Evolutionary conservation across 2,888 invertebrate species (phyloP), one percentile per base, ranked within the genome.

Genomic region (Aleiodes testaceus): DNA sequence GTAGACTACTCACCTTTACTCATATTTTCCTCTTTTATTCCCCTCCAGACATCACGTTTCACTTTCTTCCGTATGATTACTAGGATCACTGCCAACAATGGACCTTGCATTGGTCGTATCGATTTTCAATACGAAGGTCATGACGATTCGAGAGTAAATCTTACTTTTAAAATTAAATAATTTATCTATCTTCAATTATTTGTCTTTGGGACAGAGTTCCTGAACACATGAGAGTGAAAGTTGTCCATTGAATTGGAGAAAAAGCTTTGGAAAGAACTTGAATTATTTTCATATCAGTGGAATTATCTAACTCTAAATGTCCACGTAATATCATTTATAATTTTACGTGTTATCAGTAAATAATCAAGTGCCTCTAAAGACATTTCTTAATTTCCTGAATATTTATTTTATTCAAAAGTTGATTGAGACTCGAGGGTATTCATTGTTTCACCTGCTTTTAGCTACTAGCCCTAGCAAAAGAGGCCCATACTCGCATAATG

Each of bases 141-240:
- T 55, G n/a, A 7, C 36, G 14, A 30, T 18, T 50, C 18, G 50
- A 50, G 20, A 50, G 50, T 7, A 9, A 36, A 36, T 36, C n/a
- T n/a, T n/a, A n/a, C n/a, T n/a, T n/a, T n/a, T n/a, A n/a, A n/a
- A 1, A 26, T 14, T 45, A 9, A 7, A 45, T 45, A 45, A 45
- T 45, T 45, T 45, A 12, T 45, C 1, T 45, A 9, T 45, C 2
- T 45, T 11, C 14, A 3, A 45, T 45, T 45, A n/a, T 45, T 45
- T 14, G 14, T 26, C 3, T 2, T 5, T 45, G 5, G 53, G 53
- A 26, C 53, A 22, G 30, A n/a, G 45, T 12, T 22, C 2, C 52
- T 53, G 53, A 30, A 26, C 53, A 53, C 52, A 11, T 53, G 53
- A 52, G 52, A 52, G 52, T 26, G 53, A 53, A 53, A 53, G 53